Percentiles rank a stretch among this genome's conserved stretches.
Evolutionary conservation across 2,797 vertebrate species (phyloP).

Genomic region (Syngnathus acus): DNA sequence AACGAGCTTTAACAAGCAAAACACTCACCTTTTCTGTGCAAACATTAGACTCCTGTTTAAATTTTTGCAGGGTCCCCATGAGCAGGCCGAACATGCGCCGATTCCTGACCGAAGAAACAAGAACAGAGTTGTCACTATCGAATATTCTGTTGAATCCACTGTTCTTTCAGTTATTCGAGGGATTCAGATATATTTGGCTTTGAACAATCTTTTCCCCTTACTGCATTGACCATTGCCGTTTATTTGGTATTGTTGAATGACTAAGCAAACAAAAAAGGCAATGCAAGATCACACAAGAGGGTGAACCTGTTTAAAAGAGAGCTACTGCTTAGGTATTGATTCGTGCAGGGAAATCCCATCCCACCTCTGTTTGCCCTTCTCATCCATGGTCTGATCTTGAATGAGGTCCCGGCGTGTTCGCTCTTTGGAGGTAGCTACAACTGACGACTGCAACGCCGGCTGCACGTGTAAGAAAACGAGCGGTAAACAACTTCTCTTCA

Average conservation of each 20-base stretch:
- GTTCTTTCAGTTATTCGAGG: too few relatives aligned
- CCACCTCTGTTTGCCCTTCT: constrained; percentile 95
- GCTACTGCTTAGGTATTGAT: too few relatives aligned
- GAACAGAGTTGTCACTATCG: not conserved
- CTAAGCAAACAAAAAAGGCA: too few relatives aligned
- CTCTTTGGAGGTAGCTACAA: constrained; percentile 99
- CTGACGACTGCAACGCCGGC: constrained; percentile 98
- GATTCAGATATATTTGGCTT: too few relatives aligned
- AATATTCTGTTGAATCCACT: too few relatives aligned
- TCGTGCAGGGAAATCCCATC: not conserved
- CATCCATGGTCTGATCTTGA: constrained; percentile 98
- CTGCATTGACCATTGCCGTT: too few relatives aligned
- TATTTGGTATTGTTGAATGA: too few relatives aligned
- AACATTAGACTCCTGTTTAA: constrained; percentile 95
- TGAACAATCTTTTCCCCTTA: too few relatives aligned
- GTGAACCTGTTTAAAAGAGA: too few relatives aligned
- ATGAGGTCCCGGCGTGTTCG: constrained; percentile 98
- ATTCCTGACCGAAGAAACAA: constrained; percentile 73
- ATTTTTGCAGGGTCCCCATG: constrained; percentile 98
- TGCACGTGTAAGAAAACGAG: constrained; percentile 30
- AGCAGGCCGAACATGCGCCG: constrained; percentile 99
- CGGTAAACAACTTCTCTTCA: not conserved
- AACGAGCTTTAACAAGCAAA: too few relatives aligned
- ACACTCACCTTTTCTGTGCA: constrained; percentile 84
- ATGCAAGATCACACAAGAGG: too few relatives aligned